Percentiles rank a stretch among this genome's conserved stretches.
Conservation (phyloP, 2,888 invertebrate genomes). For the Cerceris rybyensis region DNA sequence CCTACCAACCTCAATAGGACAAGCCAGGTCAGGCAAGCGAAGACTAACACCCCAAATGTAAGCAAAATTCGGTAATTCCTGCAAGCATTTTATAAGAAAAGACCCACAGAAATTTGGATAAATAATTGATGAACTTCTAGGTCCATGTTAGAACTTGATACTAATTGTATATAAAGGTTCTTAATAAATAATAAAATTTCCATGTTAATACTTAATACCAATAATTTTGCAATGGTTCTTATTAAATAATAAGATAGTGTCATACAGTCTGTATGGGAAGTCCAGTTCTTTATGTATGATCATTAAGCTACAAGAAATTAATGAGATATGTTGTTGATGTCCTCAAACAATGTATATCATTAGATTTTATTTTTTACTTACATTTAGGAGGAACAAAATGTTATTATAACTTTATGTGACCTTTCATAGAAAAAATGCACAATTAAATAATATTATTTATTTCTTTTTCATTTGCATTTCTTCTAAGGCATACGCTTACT, state of each 20-base stretch:
- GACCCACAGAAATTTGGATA: slow-evolving; percentile 29
- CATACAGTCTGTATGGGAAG: not conserved
- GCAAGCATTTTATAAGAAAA: slow-evolving; percentile 73
- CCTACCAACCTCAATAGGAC: slow-evolving; percentile 82
- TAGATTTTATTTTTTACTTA: slow-evolving; percentile 5
- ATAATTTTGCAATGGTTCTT: not conserved
- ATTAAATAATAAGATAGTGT: not conserved
- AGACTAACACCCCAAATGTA: slow-evolving; percentile 82
- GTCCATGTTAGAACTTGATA: not conserved
- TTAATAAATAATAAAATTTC: not conserved
- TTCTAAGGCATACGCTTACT: not conserved
- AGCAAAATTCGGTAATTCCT: slow-evolving; percentile 76
- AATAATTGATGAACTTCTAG: not conserved
- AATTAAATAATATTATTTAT: slow-evolving; percentile 9
- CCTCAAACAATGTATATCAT: not conserved
- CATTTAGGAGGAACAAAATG: not conserved
- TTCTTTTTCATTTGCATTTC: not conserved
- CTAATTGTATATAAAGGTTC: not conserved
- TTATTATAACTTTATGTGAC: not conserved
- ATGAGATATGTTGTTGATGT: not conserved
- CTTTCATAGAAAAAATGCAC: not conserved
- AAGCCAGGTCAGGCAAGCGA: slow-evolving; percentile 82
- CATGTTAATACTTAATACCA: too few species aligned
- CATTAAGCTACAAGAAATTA: not conserved
- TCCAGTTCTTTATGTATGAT: not conserved